Base-by-base conservation (phyloP, 1,140 invertebrate species). In the Cotesia vestalis region DNA sequence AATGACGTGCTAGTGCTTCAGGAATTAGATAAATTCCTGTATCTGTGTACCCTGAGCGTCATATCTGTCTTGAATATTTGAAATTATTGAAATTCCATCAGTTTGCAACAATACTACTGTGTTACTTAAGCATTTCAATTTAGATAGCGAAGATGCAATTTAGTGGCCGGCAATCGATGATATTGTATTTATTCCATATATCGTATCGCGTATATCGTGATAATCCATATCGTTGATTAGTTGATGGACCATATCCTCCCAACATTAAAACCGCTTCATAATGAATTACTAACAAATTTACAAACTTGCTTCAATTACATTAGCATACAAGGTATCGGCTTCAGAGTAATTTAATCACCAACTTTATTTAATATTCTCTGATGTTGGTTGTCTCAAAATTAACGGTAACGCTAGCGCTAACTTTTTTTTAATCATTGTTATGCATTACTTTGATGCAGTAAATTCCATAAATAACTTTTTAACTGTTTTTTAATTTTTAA, bases 221-320 rank as follows among this genome's bases (percentile, higher is more conserved):
- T 46, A 46, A 46, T 46, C 3, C 40, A 46, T 46, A 46, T 46
- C 11, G 40, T 46, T 46, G 40, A 46, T 46, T 46, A 46, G 40
- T 46, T 46, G 1, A 46, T 8, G 5, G 11, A 46, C 40, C 5
- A 8, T 40, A 8, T 40, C 0, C 6, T 5, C 6, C 6, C 40
- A 46, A 46, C 6, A 46, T 46, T 46, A 6, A 46, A 46, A 9
- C 6, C 40, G 1, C 40, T 2, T 46, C 40, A 69, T 77, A 77
- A 77, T 69, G 36, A 77, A 76, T 75, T 76, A 78, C 70, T 46
- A 78, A 73, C 67, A 76, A 75, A 75, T 78, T 27, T 77, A 78
- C 69, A 63, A 69, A 55, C 20, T 66, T 61, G 66, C 71, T 62
- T 66, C 72, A 36, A 64, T 46, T 46, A 46, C 11, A 46, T 46